A percentile compares a stretch with the other conserved stretches of the same genome.
These are phyloP conservation scores for Rhinoptilus africanus DNA, from an alignment of 2,113 vertebrate species.

Conservation along the genomic window DNA sequence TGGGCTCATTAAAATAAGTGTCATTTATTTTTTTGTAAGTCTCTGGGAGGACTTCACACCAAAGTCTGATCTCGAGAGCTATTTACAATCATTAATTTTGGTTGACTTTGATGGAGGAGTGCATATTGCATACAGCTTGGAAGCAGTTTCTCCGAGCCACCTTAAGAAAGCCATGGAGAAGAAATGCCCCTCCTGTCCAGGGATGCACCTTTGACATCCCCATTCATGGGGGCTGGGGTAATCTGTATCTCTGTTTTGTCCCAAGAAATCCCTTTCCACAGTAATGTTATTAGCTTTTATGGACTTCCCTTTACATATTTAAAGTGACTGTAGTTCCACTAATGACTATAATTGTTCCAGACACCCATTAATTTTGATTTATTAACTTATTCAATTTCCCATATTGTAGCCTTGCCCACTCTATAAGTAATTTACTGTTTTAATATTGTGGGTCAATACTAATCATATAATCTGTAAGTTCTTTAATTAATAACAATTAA, in stretches of 20 bases:
- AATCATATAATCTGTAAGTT: slow-evolving; percentile 48
- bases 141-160: neutral
- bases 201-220: neutral
- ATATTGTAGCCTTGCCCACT: neutral
- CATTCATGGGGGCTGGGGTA: neutral
- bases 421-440: slow-evolving; percentile 56
- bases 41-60: neutral
- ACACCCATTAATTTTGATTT: slow-evolving; percentile 62
- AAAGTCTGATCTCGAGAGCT: neutral
- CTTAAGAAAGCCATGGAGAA: neutral
- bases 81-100: neutral
- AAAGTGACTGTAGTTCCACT: neutral
- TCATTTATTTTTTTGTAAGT: neutral
- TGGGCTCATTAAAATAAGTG: neutral
- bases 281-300: neutral
- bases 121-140: neutral
- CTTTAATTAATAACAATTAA: slow-evolving; percentile 66
- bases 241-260: neutral
- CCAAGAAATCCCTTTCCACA: neutral
- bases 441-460: slow-evolving; percentile 58
- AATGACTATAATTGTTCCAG: slow-evolving; percentile 53
- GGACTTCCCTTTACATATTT: slow-evolving; percentile 10
- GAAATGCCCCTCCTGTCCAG: neutral
- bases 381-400: slow-evolving; percentile 49
- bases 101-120: neutral